phyloP scores from a whole-genome alignment of 2,888 invertebrate species.

The Eupithecia dodoneata region DNA sequence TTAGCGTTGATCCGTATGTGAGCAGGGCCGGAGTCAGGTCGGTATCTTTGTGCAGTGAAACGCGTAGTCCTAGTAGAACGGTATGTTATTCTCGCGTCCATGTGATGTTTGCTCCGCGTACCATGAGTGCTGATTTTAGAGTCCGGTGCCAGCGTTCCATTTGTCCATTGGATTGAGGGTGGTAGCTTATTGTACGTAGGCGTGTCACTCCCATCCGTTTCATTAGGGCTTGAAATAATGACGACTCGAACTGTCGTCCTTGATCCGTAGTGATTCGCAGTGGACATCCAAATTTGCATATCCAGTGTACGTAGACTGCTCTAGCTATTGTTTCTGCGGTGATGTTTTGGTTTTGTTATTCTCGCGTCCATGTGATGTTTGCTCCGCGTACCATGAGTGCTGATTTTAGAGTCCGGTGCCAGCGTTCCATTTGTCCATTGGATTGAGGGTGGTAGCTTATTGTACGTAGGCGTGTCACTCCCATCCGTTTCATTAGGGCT shows the following conservation, averaged over 20 bases:
- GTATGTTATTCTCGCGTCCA: background rate
- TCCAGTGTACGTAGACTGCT: too few relatives aligned
- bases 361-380: background rate
- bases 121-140: conserved; percentile 30
- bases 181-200: too few relatives aligned
- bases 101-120: conserved; percentile 6
- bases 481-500: too few relatives aligned
- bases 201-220: too few relatives aligned
- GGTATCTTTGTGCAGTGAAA: background rate
- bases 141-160: conserved; percentile 34
- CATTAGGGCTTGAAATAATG: too few relatives aligned
- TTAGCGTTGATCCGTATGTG: background rate
- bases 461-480: too few relatives aligned
- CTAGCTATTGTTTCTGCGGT: too few relatives aligned
- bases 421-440: conserved; percentile 34
- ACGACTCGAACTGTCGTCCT: too few relatives aligned
- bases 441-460: conserved; percentile 18
- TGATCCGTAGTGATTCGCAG: too few relatives aligned
- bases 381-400: conserved; percentile 25
- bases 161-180: conserved; percentile 32
- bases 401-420: conserved; percentile 30
- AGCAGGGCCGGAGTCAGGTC: background rate
- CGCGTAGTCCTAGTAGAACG: background rate
- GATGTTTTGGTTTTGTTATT: too few relatives aligned
- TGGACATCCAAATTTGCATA: too few relatives aligned